phyloP scores from a whole-genome alignment of 2,113 vertebrate genomes.

The Chionodraco myersi region DNA sequence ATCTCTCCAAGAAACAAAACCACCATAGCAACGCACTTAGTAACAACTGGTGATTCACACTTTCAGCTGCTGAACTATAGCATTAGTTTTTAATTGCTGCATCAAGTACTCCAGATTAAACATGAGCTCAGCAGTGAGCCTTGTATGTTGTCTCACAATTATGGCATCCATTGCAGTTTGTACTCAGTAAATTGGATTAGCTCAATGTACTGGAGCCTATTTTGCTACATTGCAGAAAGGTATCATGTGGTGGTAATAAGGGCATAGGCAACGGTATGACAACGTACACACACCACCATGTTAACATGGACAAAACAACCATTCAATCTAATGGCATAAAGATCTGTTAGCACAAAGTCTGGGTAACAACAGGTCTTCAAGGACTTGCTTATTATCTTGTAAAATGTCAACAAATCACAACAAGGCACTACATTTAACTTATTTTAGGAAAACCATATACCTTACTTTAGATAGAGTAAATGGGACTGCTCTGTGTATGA shows the following conservation, averaged over 20 bases:
- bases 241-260: constrained; percentile 4
- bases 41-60: background rate
- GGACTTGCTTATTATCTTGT: background rate
- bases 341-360: background rate
- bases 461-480: too few species aligned
- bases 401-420: too few species aligned
- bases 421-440: too few species aligned
- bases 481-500: background rate
- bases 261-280: background rate
- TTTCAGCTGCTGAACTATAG: background rate
- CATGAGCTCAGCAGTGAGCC: background rate
- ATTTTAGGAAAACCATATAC: too few species aligned
- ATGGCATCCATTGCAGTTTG: background rate
- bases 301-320: background rate
- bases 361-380: background rate
- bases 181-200: background rate
- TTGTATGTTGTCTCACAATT: background rate
- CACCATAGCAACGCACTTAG: background rate
- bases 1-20: background rate
- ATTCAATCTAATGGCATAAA: background rate
- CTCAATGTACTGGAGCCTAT: background rate
- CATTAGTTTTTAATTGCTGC: background rate
- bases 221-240: background rate
- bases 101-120: background rate
- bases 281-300: background rate